Conservation (phyloP, 2,888 invertebrate species). For the Eupithecia vulgata region DNA sequence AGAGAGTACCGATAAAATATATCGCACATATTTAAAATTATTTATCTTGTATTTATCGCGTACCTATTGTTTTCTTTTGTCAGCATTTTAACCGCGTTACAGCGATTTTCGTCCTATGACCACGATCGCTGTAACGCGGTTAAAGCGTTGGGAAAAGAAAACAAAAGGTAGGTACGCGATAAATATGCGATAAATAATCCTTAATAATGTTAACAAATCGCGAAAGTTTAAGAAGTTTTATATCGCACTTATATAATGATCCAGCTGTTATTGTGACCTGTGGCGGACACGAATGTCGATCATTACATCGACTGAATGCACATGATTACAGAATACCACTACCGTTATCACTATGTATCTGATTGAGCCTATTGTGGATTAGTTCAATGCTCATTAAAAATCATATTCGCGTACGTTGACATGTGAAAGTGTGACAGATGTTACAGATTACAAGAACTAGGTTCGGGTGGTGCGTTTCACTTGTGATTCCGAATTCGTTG, state of each 20-base stretch:
- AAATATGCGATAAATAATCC: too few relatives aligned
- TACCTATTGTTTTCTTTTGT: too few relatives aligned
- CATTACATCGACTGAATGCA: conserved; percentile 71
- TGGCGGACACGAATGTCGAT: conserved; percentile 75
- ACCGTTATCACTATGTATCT: conserved; percentile 66
- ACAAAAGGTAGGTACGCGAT: too few relatives aligned
- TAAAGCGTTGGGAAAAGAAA: too few relatives aligned
- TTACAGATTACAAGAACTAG: conserved; percentile 16
- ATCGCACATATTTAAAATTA: too few relatives aligned
- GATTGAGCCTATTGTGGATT: conserved; percentile 73
- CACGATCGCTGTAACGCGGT: too few relatives aligned
- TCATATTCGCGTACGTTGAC: conserved; percentile 21
- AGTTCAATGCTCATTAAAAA: conserved; percentile 62
- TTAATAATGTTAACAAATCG: too few relatives aligned
- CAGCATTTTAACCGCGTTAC: too few relatives aligned
- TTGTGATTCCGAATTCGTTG: not conserved
- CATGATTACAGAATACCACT: conserved; percentile 67
- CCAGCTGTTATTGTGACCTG: conserved; percentile 12
- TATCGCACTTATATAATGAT: not conserved
- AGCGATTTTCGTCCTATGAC: too few relatives aligned
- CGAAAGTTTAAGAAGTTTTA: too few relatives aligned
- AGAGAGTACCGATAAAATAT: too few relatives aligned
- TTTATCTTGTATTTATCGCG: too few relatives aligned
- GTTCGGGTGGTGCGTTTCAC: not conserved
- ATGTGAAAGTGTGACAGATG: conserved; percentile 29